Percentiles rank a stretch among this genome's conserved stretches.
These are phyloP conservation scores for Neoarius graeffei DNA, from an alignment of 2,113 vertebrate genomes.

Conservation along the genomic window DNA sequence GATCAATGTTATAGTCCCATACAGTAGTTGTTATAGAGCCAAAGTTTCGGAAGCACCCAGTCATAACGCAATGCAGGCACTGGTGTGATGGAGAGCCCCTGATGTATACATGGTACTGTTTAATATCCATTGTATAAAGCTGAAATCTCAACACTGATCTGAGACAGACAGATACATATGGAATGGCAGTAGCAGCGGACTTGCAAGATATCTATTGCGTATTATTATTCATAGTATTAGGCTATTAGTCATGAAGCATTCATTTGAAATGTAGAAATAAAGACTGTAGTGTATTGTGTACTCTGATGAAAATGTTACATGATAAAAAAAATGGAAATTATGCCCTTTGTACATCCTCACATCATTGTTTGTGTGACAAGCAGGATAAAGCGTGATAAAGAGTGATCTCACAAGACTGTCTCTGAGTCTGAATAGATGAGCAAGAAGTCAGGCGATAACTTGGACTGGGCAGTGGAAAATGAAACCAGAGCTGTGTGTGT, in stretches of 20 bases:
- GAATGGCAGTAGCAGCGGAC: neutral
- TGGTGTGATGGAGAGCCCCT: neutral
- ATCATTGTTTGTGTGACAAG: neutral
- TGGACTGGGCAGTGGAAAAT: conserved; percentile 37
- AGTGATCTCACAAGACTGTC: neutral
- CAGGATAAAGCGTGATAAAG: neutral
- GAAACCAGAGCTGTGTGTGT: conserved; percentile 29
- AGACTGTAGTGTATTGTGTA: neutral
- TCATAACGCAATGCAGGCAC: neutral
- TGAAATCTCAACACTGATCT: neutral
- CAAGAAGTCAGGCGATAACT: conserved; percentile 7
- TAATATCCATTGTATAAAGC: neutral
- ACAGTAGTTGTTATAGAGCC: neutral
- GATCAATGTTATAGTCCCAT: neutral
- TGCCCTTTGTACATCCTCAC: neutral
- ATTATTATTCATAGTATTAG: neutral
- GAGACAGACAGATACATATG: neutral
- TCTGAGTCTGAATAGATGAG: conserved; percentile 20
- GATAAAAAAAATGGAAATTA: neutral
- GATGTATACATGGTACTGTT: neutral
- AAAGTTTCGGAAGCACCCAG: neutral
- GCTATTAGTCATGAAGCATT: neutral
- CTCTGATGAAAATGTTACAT: neutral
- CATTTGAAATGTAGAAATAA: neutral
- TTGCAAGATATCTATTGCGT: neutral